A percentile compares a stretch with the other conserved stretches of the same genome.
Conservation (phyloP, 2,888 invertebrate genomes). For the Drosophila fungiperda region DNA sequence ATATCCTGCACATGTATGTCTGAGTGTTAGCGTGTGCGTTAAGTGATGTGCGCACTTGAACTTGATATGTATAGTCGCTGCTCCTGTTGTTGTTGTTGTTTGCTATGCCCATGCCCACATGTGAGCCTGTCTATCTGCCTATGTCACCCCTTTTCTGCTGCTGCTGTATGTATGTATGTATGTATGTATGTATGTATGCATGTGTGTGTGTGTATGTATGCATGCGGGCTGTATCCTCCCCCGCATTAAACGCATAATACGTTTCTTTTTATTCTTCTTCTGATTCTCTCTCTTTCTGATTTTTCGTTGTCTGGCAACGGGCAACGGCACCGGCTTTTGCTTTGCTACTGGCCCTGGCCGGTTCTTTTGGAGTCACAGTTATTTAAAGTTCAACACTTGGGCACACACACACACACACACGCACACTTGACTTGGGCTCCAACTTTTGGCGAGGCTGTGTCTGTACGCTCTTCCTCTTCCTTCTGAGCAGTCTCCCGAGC, state of each 20-base stretch:
- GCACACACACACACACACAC: conserved; percentile 24
- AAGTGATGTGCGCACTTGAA: conserved; percentile 51
- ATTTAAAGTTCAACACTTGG: conserved; percentile 61
- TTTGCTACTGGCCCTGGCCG: conserved; percentile 56
- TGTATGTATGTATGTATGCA: not conserved
- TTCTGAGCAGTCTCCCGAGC: conserved; percentile 26
- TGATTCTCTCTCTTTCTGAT: not conserved
- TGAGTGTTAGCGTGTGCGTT: conserved; percentile 12
- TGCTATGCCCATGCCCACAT: conserved; percentile 15
- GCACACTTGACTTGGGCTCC: conserved; percentile 60
- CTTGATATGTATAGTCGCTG: conserved; percentile 45
- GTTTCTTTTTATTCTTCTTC: conserved; percentile 26
- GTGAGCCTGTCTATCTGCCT: conserved; percentile 9
- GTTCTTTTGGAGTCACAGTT: conserved; percentile 67
- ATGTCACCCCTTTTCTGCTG: conserved; percentile 21
- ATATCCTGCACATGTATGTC: conserved; percentile 1
- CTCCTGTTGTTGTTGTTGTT: conserved; percentile 11
- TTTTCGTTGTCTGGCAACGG: conserved; percentile 34
- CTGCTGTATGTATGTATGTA: not conserved
- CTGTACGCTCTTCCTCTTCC: conserved; percentile 21
- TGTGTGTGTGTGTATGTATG: not conserved
- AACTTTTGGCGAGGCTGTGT: conserved; percentile 41
- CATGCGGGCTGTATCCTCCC: conserved; percentile 39
- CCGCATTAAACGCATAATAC: conserved; percentile 35
- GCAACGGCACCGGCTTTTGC: conserved; percentile 27